Evolutionary conservation across 2,113 vertebrate genomes (phyloP).

Genomic region (Cochlearius cochlearius): DNA sequence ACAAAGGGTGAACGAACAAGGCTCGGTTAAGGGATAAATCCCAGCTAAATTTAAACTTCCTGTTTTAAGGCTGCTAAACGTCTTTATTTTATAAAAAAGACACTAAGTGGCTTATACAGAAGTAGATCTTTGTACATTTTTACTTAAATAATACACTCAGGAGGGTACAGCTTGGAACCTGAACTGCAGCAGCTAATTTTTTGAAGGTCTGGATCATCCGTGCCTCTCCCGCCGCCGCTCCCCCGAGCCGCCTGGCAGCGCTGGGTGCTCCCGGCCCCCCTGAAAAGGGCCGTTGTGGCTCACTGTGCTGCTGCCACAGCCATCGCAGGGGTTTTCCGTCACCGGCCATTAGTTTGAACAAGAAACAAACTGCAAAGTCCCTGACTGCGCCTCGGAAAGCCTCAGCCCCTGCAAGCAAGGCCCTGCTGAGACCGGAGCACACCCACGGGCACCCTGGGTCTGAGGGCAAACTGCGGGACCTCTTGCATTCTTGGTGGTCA

Average conservation of each 20-base stretch:
- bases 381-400: fast-evolving
- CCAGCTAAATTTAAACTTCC: conserved; percentile 62
- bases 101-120: not conserved
- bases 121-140: not conserved
- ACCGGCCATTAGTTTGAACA: not conserved
- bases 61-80: conserved; percentile 2
- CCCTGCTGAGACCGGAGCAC: not conserved
- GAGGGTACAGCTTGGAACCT: not conserved
- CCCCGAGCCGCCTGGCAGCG: fast-evolving
- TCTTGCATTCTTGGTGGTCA: not conserved
- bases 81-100: not conserved
- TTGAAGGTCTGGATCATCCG: fast-evolving
- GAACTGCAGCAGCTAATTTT: not conserved
- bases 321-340: not conserved
- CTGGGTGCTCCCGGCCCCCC: not conserved
- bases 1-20: not conserved
- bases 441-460: not conserved
- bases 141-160: not conserved
- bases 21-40: conserved; percentile 25
- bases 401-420: not conserved
- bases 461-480: not conserved
- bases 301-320: not conserved
- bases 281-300: not conserved
- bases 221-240: not conserved
- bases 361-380: not conserved